These are phyloP conservation scores for Allophyes oxyacanthae DNA, from an alignment of 2,888 invertebrate genomes.

Conservation along the genomic window DNA sequence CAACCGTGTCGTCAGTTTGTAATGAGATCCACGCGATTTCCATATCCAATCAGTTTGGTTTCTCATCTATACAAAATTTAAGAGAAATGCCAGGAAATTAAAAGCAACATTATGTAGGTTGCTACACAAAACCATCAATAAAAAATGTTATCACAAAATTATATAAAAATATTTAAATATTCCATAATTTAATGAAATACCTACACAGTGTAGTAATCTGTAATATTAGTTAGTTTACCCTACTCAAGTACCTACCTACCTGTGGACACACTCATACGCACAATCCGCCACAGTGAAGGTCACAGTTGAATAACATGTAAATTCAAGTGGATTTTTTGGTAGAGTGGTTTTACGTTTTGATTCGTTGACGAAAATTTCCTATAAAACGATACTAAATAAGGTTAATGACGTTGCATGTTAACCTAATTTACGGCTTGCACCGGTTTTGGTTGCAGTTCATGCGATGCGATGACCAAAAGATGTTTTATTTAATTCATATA, in stretches of 20 bases:
- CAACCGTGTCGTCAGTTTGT: too few relatives aligned
- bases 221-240: neutral
- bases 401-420: conserved; percentile 43
- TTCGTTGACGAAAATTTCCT: conserved; percentile 29
- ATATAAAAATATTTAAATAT: too few relatives aligned
- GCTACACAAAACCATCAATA: too few relatives aligned
- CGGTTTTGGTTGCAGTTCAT: conserved; percentile 12
- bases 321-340: conserved; percentile 25
- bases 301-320: conserved; percentile 19
- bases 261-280: conserved; percentile 1
- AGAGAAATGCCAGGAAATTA: too few relatives aligned
- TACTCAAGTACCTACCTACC: neutral
- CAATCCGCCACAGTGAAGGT: conserved; percentile 36
- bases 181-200: too few relatives aligned
- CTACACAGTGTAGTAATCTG: too few relatives aligned
- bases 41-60: too few relatives aligned
- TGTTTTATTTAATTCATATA: too few relatives aligned
- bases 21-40: too few relatives aligned
- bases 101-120: too few relatives aligned
- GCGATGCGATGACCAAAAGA: conserved; percentile 8
- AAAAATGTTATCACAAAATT: too few relatives aligned
- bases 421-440: conserved; percentile 30
- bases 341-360: conserved; percentile 11
- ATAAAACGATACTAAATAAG: conserved; percentile 33
- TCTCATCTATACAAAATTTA: too few relatives aligned